Conservation (phyloP, 1,140 invertebrate genomes). For the Gryon sp. region DNA sequence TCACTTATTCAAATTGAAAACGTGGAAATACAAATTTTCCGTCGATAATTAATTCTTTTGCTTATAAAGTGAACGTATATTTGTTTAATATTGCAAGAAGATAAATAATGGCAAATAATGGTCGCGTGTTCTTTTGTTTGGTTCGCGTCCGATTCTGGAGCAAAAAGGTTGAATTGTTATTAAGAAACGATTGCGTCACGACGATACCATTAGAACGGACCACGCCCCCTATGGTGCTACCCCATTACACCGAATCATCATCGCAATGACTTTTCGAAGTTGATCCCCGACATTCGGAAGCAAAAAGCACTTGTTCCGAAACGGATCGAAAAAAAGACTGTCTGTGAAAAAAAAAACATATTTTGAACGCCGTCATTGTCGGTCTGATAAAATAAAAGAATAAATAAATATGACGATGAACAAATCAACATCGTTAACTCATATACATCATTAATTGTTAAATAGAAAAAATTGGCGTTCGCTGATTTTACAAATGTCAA, state of each 20-base stretch:
- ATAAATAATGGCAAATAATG: conserved; percentile 44
- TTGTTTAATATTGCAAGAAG: no score
- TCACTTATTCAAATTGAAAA: no score
- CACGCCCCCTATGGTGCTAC: conserved; percentile 75
- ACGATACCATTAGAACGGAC: conserved; percentile 75
- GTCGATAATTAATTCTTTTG: no score
- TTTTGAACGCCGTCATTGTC: conserved; percentile 33
- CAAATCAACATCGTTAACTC: conserved; percentile 4
- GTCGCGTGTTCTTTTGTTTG: conserved; percentile 56
- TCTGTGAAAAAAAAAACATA: conserved; percentile 18
- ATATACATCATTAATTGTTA: not conserved
- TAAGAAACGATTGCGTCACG: conserved; percentile 77
- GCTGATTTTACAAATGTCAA: no score
- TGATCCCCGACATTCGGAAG: conserved; percentile 54
- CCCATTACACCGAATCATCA: conserved; percentile 76
- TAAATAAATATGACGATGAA: conserved; percentile 6
- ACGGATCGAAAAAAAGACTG: conserved; percentile 35
- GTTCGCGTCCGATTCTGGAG: conserved; percentile 8
- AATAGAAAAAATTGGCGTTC: no score
- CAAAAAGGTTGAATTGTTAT: conserved; percentile 57
- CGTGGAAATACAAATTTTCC: no score
- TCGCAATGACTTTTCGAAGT: conserved; percentile 65
- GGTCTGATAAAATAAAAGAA: conserved; percentile 2
- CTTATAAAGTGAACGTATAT: no score
- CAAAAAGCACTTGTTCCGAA: conserved; percentile 59